Conservation (phyloP, 2,113 vertebrate species). For the Silurus glanis region DNA sequence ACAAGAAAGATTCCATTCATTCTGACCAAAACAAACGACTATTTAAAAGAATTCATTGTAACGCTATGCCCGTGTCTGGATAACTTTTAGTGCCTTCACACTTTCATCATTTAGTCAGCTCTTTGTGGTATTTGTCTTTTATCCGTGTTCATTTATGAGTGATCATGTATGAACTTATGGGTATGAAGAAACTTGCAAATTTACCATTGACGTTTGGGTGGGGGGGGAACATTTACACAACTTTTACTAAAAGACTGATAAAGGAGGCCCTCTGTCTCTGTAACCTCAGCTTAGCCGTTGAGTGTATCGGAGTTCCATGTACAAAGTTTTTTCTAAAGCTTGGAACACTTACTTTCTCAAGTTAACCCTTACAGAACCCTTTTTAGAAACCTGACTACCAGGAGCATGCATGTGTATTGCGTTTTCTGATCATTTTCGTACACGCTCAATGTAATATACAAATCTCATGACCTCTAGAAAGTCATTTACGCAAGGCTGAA, state of each 20-base stretch:
- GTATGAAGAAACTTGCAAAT: too few species aligned
- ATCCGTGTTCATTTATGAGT: neutral
- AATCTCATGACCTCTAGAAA: neutral
- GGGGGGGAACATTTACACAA: too few species aligned
- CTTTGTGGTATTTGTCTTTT: neutral
- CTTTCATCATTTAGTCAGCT: neutral
- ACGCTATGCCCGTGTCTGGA: neutral
- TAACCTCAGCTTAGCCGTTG: neutral
- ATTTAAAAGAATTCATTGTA: neutral
- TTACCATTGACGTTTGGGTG: too few species aligned
- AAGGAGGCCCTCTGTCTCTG: neutral
- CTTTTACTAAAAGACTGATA: neutral
- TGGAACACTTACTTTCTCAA: neutral
- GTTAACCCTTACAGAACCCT: neutral
- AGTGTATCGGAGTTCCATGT: neutral
- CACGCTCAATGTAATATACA: neutral
- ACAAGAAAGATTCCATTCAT: neutral
- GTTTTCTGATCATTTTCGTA: too few species aligned
- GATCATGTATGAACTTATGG: neutral
- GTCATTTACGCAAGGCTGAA: neutral
- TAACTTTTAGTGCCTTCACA: neutral
- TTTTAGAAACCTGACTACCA: neutral
- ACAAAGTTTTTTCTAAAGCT: neutral
- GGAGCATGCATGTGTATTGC: neutral
- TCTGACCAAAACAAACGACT: neutral